Evolutionary conservation across 2,888 invertebrate species (phyloP).

Genomic region (Lithophane semibrunnea): DNA sequence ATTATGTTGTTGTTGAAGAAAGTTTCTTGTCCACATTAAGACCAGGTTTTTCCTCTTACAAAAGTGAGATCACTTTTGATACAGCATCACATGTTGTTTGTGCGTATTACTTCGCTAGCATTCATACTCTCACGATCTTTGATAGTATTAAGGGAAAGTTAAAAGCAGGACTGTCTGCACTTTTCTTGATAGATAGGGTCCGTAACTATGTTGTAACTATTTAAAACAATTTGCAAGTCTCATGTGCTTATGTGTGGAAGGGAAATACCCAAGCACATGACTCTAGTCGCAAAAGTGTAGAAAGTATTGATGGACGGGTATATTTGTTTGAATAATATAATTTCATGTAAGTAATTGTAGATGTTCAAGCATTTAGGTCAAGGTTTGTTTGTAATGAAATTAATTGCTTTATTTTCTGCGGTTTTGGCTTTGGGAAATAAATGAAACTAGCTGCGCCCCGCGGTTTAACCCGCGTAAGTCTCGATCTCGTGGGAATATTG

Average conservation of each 20-base stretch:
- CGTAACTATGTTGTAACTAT: conserved; percentile 70
- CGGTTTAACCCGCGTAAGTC: no score
- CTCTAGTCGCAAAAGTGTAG: conserved; percentile 60
- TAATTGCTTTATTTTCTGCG: conserved; percentile 11
- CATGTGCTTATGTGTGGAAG: conserved; percentile 67
- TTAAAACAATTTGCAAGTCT: conserved; percentile 77
- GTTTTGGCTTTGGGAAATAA: neutral
- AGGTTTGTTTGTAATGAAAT: conserved; percentile 17
- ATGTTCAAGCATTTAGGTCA: conserved; percentile 14
- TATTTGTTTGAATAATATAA: neutral
- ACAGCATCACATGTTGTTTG: neutral
- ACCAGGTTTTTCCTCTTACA: neutral
- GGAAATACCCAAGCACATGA: conserved; percentile 67
- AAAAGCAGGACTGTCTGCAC: conserved; percentile 31
- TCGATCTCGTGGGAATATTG: no score
- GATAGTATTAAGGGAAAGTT: neutral
- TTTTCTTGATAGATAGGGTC: conserved; percentile 52
- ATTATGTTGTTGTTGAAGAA: neutral
- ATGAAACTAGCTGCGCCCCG: no score
- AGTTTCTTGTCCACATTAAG: neutral
- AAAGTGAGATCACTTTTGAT: neutral
- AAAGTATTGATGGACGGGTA: conserved; percentile 55
- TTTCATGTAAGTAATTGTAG: conserved; percentile 8
- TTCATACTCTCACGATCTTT: neutral
- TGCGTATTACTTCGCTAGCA: neutral